phyloP scores from a whole-genome alignment of 1,140 invertebrate species.

The Idris sp. region DNA sequence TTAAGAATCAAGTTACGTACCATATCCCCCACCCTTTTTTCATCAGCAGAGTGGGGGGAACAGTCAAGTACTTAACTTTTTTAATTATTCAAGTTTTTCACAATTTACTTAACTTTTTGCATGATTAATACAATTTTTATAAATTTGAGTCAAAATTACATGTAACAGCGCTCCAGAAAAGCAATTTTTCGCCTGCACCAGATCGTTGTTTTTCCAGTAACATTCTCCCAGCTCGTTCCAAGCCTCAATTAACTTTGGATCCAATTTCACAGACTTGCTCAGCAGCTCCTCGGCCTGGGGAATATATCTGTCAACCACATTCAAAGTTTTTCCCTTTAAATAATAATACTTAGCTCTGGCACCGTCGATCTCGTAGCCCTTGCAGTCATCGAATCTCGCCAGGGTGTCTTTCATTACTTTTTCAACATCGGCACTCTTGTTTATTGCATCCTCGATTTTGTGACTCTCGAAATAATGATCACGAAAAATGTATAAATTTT shows the following conservation, averaged over 20 bases:
- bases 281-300: conserved; percentile 85
- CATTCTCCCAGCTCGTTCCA: conserved; percentile 95
- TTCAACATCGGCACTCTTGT: conserved; percentile 83
- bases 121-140: too few relatives aligned
- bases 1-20: too few relatives aligned
- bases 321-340: conserved; percentile 87
- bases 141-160: too few relatives aligned
- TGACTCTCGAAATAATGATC: conserved; percentile 90
- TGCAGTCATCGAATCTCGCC: conserved; percentile 82
- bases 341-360: conserved; percentile 84
- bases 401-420: conserved; percentile 82
- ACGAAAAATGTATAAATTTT: conserved; percentile 84
- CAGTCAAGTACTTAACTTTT: too few relatives aligned
- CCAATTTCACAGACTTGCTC: conserved; percentile 90
- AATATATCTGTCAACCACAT: conserved; percentile 85
- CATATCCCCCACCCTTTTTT: too few relatives aligned
- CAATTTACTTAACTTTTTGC: too few relatives aligned
- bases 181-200: conserved; percentile 89
- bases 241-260: conserved; percentile 88
- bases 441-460: conserved; percentile 82
- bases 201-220: conserved; percentile 92
- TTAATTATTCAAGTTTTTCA: too few relatives aligned
- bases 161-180: conserved; percentile 89
- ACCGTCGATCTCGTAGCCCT: conserved; percentile 82
- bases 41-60: too few relatives aligned